Base-by-base conservation (phyloP, 1,140 invertebrate genomes). In the Drosophila serrata region DNA sequence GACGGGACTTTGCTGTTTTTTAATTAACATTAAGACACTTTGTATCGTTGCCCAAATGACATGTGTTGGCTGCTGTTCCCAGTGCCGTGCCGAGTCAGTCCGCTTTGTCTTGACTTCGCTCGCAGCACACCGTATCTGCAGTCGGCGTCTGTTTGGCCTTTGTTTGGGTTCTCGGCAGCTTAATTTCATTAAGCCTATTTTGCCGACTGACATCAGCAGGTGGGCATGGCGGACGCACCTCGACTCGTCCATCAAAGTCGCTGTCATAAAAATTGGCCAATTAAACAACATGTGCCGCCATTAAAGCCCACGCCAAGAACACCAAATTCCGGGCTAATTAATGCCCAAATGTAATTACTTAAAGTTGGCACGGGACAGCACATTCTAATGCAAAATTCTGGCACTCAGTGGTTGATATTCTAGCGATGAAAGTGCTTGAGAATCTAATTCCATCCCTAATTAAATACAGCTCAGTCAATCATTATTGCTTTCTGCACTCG, bases 11-110 rank as follows among this genome's bases (percentile, higher is more conserved):
- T 88, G 81, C 68, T 84, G 80, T 70, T 88, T 90, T 73, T 90
- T 88, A 90, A 88, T 88, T 88, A 90, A 90, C 87, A 90, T 88
- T 78, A 86, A 86, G 78, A 86, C 58, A 81, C 74, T 75, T 80
- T 77, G 80, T 78, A 77, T 58, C 75, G 80, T 74, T 64, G 46
- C 72, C 85, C 69, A 62, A 88, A 88, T 84, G 85, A 84, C 85
- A 88, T 90, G 81, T 90, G 79, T 80, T 78, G 67, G 24, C 75
- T 76, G 39, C 43, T 37, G 64, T 55, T 43, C 13, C 57, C n/a
- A n/a, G n/a, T n/a, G n/a, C n/a, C 27, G 3, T 58, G 59, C 53
- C 33, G 45, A 60, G 55, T 49, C 37, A 58, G 70, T 55, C 59
- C 46, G 62, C 75, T 72, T 75, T 81, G 69, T 75, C 33, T 76